Base-by-base conservation (phyloP, 2,888 invertebrate species). In the Pachliopta kotzebuea region DNA sequence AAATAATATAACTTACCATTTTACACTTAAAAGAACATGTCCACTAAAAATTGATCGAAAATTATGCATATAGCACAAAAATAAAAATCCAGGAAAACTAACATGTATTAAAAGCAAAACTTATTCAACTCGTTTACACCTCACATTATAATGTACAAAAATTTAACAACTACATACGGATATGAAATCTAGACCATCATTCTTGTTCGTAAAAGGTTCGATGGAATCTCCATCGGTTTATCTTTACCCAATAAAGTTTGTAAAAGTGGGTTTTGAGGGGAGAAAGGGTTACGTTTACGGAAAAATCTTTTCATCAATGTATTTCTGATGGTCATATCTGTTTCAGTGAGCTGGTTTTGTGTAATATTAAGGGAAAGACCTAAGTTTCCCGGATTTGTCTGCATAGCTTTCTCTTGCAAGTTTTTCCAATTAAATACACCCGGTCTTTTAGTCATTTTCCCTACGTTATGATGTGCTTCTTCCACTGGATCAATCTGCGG, bases 241-340 rank as follows among this genome's bases (percentile, higher is more conserved):
- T 89, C 87, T 70, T 79, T 88, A 2, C 87, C 88, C 55, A 90
- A 72, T 53, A 90, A 68, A 7, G 90, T 86, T 67, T 73, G 81
- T 24, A 90, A 69, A 21, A 90, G 78, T 37, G 87, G 71, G 66
- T 90, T 90, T 45, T 80, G 75, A 0, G 87, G 83, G 9, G 89
- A 88, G 63, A 90, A 89, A 1, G 90, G 90, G 73, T 90, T 90
- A 52, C 76, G 80, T 71, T 88, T 90, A 57, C 83, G 67, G 69
- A 90, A 87, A 63, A 90, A 61, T 67, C 87, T 90, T 60, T 84
- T 85, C 0, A 90, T 50, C 81, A 90, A 77, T 2, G 77, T 83
- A 60, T 87, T 83, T 56, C 81, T 79, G 69, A 90, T 71, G 56
- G 83, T 89, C 18, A 68, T 71, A 61, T 90, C 86, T n/a, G 84